Percentiles rank a stretch among this genome's conserved stretches.
These are phyloP conservation scores for Clarias fuscus DNA, from an alignment of 2,797 vertebrate genomes.

Conservation along the genomic window DNA sequence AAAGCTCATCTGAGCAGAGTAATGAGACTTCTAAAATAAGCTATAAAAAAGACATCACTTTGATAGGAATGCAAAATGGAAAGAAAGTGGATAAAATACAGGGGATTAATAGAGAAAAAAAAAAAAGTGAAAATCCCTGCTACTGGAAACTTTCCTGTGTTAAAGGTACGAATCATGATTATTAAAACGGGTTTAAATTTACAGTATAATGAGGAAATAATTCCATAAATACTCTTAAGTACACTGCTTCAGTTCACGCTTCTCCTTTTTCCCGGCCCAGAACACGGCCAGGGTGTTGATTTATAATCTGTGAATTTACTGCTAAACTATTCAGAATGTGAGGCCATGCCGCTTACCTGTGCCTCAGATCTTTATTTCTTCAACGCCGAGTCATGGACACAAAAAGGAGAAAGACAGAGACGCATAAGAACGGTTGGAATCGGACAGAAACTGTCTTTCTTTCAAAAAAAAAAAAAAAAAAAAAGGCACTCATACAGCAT, in stretches of 20 bases:
- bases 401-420: slow-evolving; percentile 28
- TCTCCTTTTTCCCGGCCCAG: not conserved
- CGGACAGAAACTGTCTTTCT: not conserved
- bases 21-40: slow-evolving; percentile 49
- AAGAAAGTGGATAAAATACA: slow-evolving; percentile 20
- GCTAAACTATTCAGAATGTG: too few relatives aligned
- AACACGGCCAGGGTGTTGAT: not conserved
- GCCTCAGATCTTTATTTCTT: slow-evolving; percentile 94
- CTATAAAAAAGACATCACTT: slow-evolving; percentile 45
- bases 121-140: not conserved
- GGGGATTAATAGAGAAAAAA: not conserved
- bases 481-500: not conserved
- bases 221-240: not conserved
- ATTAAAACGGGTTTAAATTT: not conserved
- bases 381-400: slow-evolving; percentile 66
- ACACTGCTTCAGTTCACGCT: not conserved
- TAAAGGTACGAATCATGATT: not conserved
- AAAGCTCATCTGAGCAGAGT: slow-evolving; percentile 51
- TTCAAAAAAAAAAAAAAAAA: not conserved
- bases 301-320: not conserved
- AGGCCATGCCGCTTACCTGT: slow-evolving; percentile 79
- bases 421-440: not conserved
- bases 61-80: slow-evolving; percentile 32
- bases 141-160: not conserved
- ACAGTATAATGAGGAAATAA: not conserved